Evolutionary conservation across 2,113 vertebrate genomes (phyloP).

Genomic region (Ancistrus triradiatus): DNA sequence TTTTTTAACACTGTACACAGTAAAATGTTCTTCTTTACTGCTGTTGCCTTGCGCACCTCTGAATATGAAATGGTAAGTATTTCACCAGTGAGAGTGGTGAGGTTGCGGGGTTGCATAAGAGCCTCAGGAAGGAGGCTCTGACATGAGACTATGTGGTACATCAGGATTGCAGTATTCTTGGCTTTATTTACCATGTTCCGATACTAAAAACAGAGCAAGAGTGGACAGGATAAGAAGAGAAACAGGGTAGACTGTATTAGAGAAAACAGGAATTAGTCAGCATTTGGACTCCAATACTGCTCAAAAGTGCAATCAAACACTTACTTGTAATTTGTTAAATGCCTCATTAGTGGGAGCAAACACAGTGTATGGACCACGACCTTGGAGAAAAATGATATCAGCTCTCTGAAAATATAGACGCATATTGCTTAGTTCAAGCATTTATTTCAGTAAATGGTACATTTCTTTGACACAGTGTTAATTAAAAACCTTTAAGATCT

Average conservation of each 20-base stretch:
- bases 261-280: no score
- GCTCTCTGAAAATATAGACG: constrained; percentile 58
- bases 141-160: constrained; percentile 81
- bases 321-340: constrained; percentile 10
- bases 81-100: constrained; percentile 80
- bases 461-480: no score
- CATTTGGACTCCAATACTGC: no score
- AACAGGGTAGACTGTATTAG: no score
- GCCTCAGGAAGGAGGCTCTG: constrained; percentile 70
- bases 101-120: constrained; percentile 63
- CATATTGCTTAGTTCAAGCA: background rate
- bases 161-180: constrained; percentile 66
- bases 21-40: background rate
- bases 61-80: constrained; percentile 62
- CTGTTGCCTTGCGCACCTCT: constrained; percentile 66
- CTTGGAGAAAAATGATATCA: constrained; percentile 61
- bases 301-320: no score
- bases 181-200: constrained; percentile 69
- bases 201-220: constrained; percentile 61
- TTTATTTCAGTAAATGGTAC: no score
- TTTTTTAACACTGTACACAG: background rate
- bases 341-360: constrained; percentile 67
- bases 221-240: background rate
- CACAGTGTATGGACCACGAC: constrained; percentile 81
- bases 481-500: no score